Percentiles rank a stretch among this genome's conserved stretches.
These are phyloP conservation scores for Neogale vison DNA, from an alignment of 2,113 vertebrate species.

Conservation along the genomic window DNA sequence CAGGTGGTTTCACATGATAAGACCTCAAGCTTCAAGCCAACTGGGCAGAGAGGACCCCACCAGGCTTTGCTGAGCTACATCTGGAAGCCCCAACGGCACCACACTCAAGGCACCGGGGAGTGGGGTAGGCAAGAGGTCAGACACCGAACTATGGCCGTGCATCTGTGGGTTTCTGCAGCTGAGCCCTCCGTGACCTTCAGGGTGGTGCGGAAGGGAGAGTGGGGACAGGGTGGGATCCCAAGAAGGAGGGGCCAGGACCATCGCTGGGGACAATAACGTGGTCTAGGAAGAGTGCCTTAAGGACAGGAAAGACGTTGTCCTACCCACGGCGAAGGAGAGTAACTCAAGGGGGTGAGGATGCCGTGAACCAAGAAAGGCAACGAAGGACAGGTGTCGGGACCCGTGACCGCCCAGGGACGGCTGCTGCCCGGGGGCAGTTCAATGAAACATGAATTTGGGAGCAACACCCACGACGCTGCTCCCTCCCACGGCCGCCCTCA, in stretches of 20 bases:
- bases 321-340: accelerated
- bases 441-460: neutral
- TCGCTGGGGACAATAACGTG: accelerated
- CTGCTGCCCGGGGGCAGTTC: accelerated
- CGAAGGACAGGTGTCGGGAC: accelerated
- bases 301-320: too few relatives aligned
- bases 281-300: accelerated
- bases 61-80: too few relatives aligned
- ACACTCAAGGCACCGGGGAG: accelerated
- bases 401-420: neutral
- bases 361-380: accelerated
- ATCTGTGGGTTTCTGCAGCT: accelerated
- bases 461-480: accelerated
- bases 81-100: neutral
- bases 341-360: accelerated
- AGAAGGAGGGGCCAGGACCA: neutral
- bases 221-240: neutral
- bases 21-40: accelerated
- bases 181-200: accelerated
- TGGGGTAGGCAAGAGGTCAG: accelerated
- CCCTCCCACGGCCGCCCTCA: accelerated
- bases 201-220: accelerated
- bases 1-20: neutral
- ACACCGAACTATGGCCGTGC: accelerated
- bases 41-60: accelerated